Base-by-base conservation (phyloP, 1,140 invertebrate genomes). In the Papilio glaucus region DNA sequence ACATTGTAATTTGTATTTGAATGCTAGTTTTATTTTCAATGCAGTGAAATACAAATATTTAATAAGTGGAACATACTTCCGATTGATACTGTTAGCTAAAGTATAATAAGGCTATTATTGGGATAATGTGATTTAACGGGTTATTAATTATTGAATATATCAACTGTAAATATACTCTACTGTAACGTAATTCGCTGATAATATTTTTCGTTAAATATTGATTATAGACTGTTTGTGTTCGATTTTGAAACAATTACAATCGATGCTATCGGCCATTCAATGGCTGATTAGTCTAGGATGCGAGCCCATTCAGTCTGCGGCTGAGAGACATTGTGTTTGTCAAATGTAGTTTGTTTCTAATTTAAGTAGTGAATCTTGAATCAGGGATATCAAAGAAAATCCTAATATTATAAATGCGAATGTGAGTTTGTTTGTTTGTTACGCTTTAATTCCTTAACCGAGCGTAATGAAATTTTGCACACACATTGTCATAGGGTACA, bases 91-190 rank as follows among this genome's bases (percentile, higher is more conserved):
- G 15, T 37, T 61, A 33, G 39, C 15, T 21, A 24, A 65, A 65
- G 62, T 18, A 41, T 65, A 65, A 65, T 39, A 39, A 63, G 33
- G 61, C 61, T 65, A 41, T 65, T 65, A 41, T 65, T 39, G n/a
- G 1, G 62, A 65, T 65, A 65, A 65, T 21, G 15, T 21, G 62
- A 65, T 65, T 65, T 39, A 65, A 65, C 62, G 37, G 37, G 37
- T 21, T 39, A 65, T 65, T 65, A 65, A 65, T 65, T 39, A 65
- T 41, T 2, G 33, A 37, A 65, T 65, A 41, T 41, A 65, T 65
- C 24, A 37, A 21, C 33, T 37, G 37, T 39, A 41, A 39, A 38
- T 37, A 37, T 65, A 37, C n/a, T 21, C 37, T 18, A 1, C 24
- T 38, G 37, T n/a, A n/a, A n/a, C n/a, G n/a, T n/a, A n/a, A n/a